Evolutionary conservation across 2,797 vertebrate genomes (phyloP).

Genomic region (Acanthornis magna): DNA sequence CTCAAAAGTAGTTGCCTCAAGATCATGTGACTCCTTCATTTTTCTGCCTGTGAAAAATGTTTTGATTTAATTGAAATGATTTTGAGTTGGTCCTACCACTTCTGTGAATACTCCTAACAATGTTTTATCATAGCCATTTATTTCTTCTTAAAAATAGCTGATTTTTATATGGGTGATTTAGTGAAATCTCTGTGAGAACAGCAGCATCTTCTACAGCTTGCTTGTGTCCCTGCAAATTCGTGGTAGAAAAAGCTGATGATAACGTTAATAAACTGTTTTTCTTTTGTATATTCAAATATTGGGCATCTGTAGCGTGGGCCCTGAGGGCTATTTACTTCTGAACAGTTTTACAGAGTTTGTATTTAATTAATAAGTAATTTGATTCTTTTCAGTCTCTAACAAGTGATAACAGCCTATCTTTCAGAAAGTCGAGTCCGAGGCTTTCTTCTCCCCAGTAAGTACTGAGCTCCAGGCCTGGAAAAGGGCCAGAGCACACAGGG

Average conservation of each 20-base stretch:
- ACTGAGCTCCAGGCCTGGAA: conserved; percentile 27
- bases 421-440: neutral
- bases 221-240: neutral
- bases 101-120: neutral
- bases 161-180: neutral
- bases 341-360: neutral
- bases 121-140: neutral
- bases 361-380: conserved; percentile 27
- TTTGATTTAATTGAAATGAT: neutral
- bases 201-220: neutral
- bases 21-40: neutral
- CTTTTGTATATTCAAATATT: neutral
- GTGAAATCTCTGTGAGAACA: neutral
- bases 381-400: conserved; percentile 18
- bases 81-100: neutral
- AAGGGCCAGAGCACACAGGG: conserved; percentile 33
- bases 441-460: conserved; percentile 15
- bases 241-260: neutral
- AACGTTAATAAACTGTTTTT: neutral
- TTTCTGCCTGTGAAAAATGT: neutral
- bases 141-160: neutral
- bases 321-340: neutral
- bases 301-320: neutral
- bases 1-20: neutral
- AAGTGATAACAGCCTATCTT: neutral